Conservation (phyloP, 2,113 vertebrate species). For the Syrmaticus mikado region DNA sequence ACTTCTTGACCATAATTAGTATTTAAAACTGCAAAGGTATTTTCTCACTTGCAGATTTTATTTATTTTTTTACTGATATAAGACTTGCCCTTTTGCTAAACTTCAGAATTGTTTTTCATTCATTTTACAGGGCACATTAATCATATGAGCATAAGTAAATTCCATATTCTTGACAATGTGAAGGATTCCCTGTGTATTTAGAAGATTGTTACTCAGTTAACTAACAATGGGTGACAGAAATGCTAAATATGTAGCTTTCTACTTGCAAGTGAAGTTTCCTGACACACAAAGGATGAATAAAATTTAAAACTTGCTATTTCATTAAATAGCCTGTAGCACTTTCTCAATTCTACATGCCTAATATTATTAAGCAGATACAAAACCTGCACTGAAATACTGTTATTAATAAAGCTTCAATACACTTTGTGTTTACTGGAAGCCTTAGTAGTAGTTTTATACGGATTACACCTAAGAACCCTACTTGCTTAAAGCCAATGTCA, state of each 20-base stretch:
- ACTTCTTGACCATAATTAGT: constrained; percentile 51
- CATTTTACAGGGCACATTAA: background rate
- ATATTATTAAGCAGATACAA: background rate
- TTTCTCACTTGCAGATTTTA: background rate
- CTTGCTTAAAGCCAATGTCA: constrained; percentile 2
- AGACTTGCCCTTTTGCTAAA: background rate
- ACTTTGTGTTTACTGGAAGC: background rate
- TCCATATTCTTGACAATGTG: background rate
- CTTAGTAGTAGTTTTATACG: background rate
- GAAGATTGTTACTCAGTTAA: background rate
- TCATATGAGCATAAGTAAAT: background rate
- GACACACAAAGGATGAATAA: background rate
- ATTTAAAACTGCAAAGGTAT: constrained; percentile 15
- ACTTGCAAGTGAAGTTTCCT: background rate
- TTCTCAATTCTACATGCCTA: background rate
- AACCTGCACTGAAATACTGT: constrained; percentile 6
- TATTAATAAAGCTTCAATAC: background rate
- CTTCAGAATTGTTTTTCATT: background rate
- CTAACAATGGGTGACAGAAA: background rate
- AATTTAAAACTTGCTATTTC: background rate
- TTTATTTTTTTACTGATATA: background rate
- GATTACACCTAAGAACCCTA: background rate
- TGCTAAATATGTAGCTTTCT: background rate
- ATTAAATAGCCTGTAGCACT: background rate
- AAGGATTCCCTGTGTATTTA: background rate